phyloP scores from a whole-genome alignment of 1,140 invertebrate genomes.

The Antheraea pernyi region DNA sequence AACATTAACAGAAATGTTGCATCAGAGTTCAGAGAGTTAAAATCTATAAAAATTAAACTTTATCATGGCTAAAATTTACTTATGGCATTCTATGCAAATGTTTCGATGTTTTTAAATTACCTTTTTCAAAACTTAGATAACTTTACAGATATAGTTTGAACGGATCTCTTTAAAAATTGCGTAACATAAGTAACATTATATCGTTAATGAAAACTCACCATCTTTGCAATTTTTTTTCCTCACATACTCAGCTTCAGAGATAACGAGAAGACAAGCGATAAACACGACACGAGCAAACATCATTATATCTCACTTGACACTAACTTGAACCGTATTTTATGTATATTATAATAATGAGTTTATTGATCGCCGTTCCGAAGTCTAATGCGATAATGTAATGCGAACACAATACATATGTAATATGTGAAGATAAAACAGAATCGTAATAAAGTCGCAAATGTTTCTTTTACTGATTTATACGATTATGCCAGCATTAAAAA shows the following conservation, averaged over 20 bases:
- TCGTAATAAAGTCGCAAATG: neutral
- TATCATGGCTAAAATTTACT: no score
- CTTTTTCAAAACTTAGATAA: no score
- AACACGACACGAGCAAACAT: conserved; percentile 32
- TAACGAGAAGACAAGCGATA: conserved; percentile 13
- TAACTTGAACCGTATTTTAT: neutral
- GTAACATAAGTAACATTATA: neutral
- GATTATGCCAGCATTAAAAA: no score
- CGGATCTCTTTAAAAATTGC: neutral
- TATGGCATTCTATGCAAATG: no score
- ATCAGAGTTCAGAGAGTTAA: no score
- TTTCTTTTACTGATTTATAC: neutral
- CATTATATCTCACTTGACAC: neutral
- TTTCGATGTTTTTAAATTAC: no score
- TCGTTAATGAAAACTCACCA: conserved; percentile 24
- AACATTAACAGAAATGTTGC: no score
- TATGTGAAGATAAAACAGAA: neutral
- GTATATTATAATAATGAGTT: conserved; percentile 8
- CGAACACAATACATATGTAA: neutral
- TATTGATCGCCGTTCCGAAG: conserved; percentile 7
- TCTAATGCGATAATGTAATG: neutral
- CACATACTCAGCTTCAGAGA: conserved; percentile 30
- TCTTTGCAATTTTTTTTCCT: conserved; percentile 35
- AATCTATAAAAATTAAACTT: no score
- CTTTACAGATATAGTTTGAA: no score